A percentile compares a stretch with the other conserved stretches of the same genome.
These are phyloP conservation scores for Epinephelus cyanopodus DNA, from an alignment of 2,113 vertebrate species.

Conservation along the genomic window DNA sequence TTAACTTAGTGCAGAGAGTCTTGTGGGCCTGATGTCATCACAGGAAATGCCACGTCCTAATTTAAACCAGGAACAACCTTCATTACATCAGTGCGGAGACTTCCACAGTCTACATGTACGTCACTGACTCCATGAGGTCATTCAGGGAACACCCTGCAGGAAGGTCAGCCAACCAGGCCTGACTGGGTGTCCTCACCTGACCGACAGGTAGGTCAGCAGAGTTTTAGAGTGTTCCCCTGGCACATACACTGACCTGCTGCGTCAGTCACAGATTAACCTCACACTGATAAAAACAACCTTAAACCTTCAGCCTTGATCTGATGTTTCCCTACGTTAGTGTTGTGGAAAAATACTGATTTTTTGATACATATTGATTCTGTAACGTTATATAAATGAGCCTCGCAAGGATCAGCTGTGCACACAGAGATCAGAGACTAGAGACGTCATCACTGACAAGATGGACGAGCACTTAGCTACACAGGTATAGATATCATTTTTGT, in stretches of 20 bases:
- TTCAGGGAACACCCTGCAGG: neutral
- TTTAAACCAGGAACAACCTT: slow-evolving; percentile 16
- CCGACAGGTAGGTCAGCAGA: slow-evolving; percentile 9
- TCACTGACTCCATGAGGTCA: slow-evolving; percentile 22
- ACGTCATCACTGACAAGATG: too few species aligned
- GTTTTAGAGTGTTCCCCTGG: slow-evolving; percentile 2
- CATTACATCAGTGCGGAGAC: neutral
- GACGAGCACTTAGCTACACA: too few species aligned
- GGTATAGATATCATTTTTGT: too few species aligned
- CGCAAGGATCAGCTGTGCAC: too few species aligned
- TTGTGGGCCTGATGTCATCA: neutral
- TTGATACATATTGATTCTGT: too few species aligned
- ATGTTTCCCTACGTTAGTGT: neutral
- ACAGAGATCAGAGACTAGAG: too few species aligned
- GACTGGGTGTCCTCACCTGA: neutral
- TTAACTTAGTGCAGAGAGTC: neutral
- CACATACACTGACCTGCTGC: neutral
- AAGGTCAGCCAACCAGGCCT: slow-evolving; percentile 11
- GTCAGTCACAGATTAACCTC: neutral
- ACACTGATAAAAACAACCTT: too few species aligned
- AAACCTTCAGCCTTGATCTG: too few species aligned
- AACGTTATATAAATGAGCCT: too few species aligned
- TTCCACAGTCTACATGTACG: neutral
- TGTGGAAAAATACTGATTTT: too few species aligned
- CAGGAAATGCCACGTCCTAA: neutral